These are phyloP conservation scores for Rotaria macrura DNA, from an alignment of 2,888 invertebrate species.

Conservation along the genomic window DNA sequence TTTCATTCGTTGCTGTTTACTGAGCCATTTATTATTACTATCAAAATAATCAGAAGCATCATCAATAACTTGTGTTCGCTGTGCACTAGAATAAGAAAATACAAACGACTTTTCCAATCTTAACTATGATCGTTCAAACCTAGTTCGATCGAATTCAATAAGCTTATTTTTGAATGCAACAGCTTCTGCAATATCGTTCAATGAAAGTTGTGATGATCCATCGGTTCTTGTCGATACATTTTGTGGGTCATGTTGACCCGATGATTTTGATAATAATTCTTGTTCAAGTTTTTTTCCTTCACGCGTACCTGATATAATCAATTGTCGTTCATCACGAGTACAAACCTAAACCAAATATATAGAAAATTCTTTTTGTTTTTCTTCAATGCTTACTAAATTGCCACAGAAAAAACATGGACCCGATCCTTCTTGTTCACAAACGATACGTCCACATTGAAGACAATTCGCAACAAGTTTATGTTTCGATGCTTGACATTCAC, in stretches of 20 bases:
- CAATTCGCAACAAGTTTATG: slow-evolving; percentile 87
- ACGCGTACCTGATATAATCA: slow-evolving; percentile 60
- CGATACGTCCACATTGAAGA: slow-evolving; percentile 77
- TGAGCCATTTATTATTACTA: slow-evolving; percentile 69
- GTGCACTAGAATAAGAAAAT: slow-evolving; percentile 55
- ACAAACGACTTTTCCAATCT: too few relatives aligned
- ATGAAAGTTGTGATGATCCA: slow-evolving; percentile 19
- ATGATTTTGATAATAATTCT: slow-evolving; percentile 56
- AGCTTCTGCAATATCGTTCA: slow-evolving; percentile 60
- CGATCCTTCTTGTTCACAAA: slow-evolving; percentile 87
- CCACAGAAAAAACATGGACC: slow-evolving; percentile 90
- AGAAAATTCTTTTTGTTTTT: background rate
- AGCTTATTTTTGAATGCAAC: slow-evolving; percentile 67
- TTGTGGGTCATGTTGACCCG: slow-evolving; percentile 32
- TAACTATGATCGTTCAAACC: slow-evolving; percentile 51
- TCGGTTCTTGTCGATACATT: background rate
- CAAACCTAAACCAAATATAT: slow-evolving; percentile 55
- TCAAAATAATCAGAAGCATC: slow-evolving; percentile 83
- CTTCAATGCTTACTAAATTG: slow-evolving; percentile 41
- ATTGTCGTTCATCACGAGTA: slow-evolving; percentile 60
- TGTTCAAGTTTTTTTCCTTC: slow-evolving; percentile 60
- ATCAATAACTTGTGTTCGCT: slow-evolving; percentile 68
- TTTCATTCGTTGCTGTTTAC: slow-evolving; percentile 60
- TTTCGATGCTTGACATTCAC: slow-evolving; percentile 80
- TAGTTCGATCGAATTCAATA: slow-evolving; percentile 70